A percentile compares a stretch with the other conserved stretches of the same genome.
Evolutionary conservation across 2,797 vertebrate species (phyloP).

Genomic region (Delichon dasypus): DNA sequence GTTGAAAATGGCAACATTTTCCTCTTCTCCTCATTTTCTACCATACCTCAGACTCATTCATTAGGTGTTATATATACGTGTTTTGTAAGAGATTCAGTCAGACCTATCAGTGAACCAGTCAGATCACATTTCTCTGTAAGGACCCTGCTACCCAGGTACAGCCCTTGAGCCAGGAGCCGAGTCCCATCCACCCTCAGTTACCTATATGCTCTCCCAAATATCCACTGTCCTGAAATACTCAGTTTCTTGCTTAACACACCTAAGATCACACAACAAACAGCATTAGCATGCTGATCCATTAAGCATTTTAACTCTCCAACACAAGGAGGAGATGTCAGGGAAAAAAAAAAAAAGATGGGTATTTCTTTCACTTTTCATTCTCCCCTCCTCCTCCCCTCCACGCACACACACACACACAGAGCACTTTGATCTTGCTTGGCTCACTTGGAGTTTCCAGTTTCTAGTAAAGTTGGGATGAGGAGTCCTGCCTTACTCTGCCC

Average conservation of each 20-base stretch:
- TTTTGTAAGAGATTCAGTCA: background rate
- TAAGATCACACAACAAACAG: background rate
- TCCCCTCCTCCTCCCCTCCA: fast-evolving
- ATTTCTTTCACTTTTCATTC: background rate
- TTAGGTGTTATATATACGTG: fast-evolving
- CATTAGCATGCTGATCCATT: background rate
- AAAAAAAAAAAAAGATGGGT: background rate
- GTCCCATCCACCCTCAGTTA: background rate
- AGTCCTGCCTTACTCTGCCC: background rate
- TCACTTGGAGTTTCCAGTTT: background rate
- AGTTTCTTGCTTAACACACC: background rate
- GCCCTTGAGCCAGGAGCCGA: fast-evolving
- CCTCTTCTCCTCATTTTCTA: background rate
- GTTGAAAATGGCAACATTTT: background rate
- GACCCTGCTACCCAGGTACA: background rate
- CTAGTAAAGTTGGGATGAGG: background rate
- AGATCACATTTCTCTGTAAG: background rate
- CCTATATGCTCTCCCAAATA: background rate
- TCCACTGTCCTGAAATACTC: background rate
- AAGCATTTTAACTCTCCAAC: background rate
- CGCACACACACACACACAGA: background rate
- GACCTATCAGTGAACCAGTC: background rate
- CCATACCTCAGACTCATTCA: background rate
- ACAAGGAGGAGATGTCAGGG: background rate
- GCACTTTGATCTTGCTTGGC: background rate